Evolutionary conservation across 92 coral and sea anemone genomes (phyloP).

Genomic region (Epizoanthus rinbou): DNA sequence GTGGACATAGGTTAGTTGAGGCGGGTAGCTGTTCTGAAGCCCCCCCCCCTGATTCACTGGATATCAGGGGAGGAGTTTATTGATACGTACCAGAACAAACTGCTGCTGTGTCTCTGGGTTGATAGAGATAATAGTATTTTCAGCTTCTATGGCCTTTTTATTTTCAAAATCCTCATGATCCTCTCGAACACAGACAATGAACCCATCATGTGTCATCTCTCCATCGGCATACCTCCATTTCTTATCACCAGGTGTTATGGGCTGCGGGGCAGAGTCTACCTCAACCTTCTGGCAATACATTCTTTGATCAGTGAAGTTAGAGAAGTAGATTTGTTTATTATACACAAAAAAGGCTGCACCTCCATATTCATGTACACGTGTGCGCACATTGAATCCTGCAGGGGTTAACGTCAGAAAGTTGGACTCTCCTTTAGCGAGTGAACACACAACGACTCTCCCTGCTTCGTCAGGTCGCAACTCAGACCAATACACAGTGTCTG

Average conservation of each 20-base stretch:
- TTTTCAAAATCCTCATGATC: slow-evolving; percentile 79
- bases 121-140: slow-evolving; percentile 82
- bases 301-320: slow-evolving; percentile 91
- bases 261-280: slow-evolving; percentile 28
- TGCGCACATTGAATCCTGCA: slow-evolving; percentile 76
- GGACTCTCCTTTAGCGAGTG: slow-evolving; percentile 54
- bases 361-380: slow-evolving; percentile 94
- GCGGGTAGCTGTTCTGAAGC: too few relatives aligned
- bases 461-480: slow-evolving; percentile 85
- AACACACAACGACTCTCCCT: slow-evolving; percentile 84
- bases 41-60: not conserved
- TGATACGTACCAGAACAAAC: slow-evolving; percentile 74
- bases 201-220: slow-evolving; percentile 49
- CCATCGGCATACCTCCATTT: slow-evolving; percentile 96
- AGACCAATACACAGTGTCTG: slow-evolving; percentile 87
- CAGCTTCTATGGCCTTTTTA: slow-evolving; percentile 74
- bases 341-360: slow-evolving; percentile 92
- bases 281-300: slow-evolving; percentile 78
- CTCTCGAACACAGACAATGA: slow-evolving; percentile 89
- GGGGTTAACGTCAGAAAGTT: slow-evolving; percentile 71
- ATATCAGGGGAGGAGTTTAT: not conserved
- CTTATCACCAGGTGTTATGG: slow-evolving; percentile 82
- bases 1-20: too few relatives aligned
- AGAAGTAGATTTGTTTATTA: slow-evolving; percentile 83
- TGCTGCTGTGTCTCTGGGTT: slow-evolving; percentile 80